These are phyloP conservation scores for Chrysomallon squamiferum DNA, from an alignment of 1,140 invertebrate genomes.

Conservation along the genomic window DNA sequence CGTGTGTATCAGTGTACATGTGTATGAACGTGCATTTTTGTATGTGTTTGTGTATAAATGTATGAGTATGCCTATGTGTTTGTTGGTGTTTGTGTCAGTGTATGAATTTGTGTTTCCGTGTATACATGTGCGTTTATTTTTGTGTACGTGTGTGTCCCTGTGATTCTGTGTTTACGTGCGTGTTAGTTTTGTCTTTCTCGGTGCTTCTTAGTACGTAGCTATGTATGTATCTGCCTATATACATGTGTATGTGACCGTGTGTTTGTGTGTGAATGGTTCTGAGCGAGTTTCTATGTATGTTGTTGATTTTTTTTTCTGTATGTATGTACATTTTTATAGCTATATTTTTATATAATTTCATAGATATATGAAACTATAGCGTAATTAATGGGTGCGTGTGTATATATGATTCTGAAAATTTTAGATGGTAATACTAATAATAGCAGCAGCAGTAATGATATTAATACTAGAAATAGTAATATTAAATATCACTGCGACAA, in stretches of 20 bases:
- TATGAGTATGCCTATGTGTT: neutral
- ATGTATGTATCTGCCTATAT: constrained; percentile 2
- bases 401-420: neutral
- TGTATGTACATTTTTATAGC: neutral
- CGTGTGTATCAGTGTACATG: neutral
- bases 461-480: no score
- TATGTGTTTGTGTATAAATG: neutral
- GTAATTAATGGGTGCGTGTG: neutral
- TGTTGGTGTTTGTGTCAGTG: neutral
- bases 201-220: neutral
- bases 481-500: no score
- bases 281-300: neutral
- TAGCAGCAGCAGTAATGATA: no score
- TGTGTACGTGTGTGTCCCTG: neutral
- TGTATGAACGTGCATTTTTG: neutral
- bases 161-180: neutral
- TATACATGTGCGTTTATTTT: neutral
- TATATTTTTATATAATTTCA: neutral
- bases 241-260: constrained; percentile 2
- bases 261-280: neutral
- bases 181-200: neutral
- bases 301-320: neutral
- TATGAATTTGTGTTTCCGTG: neutral
- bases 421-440: neutral
- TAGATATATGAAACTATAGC: neutral